Conservation (phyloP, 2,888 invertebrate species). For the Ichneumon xanthorius region DNA sequence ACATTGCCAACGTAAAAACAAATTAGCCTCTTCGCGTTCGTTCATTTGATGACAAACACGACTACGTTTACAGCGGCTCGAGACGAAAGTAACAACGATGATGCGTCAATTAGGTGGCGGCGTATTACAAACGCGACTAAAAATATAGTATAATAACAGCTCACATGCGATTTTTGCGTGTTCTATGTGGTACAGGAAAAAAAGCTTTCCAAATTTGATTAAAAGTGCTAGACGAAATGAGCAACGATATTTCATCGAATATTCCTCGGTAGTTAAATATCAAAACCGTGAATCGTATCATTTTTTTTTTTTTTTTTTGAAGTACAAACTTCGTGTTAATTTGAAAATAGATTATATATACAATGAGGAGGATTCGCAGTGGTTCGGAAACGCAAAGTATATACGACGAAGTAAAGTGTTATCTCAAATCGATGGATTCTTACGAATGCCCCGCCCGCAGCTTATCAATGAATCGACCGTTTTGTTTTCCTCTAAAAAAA, state of each 20-base stretch:
- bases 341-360: slow-evolving; percentile 52
- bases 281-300: slow-evolving; percentile 42
- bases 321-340: slow-evolving; percentile 64
- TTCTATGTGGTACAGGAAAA: not conserved
- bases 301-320: slow-evolving; percentile 39
- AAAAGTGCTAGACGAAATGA: slow-evolving; percentile 22
- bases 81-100: slow-evolving; percentile 49
- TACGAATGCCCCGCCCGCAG: not conserved
- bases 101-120: slow-evolving; percentile 7
- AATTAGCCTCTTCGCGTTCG: slow-evolving; percentile 15
- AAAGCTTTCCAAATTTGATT: slow-evolving; percentile 1
- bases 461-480: slow-evolving; percentile 16
- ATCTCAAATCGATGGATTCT: slow-evolving; percentile 24
- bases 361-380: slow-evolving; percentile 46
- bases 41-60: slow-evolving; percentile 23
- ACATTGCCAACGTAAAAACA: slow-evolving; percentile 1
- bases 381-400: slow-evolving; percentile 22
- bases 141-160: slow-evolving; percentile 13
- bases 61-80: slow-evolving; percentile 18
- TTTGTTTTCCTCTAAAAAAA: slow-evolving; percentile 50
- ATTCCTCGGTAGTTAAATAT: slow-evolving; percentile 48
- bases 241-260: slow-evolving; percentile 36
- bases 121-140: slow-evolving; percentile 36
- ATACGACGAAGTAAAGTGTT: slow-evolving; percentile 9
- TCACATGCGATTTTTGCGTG: not conserved